phyloP scores from a whole-genome alignment of 2,888 invertebrate genomes.

The Sesamia inferens region DNA sequence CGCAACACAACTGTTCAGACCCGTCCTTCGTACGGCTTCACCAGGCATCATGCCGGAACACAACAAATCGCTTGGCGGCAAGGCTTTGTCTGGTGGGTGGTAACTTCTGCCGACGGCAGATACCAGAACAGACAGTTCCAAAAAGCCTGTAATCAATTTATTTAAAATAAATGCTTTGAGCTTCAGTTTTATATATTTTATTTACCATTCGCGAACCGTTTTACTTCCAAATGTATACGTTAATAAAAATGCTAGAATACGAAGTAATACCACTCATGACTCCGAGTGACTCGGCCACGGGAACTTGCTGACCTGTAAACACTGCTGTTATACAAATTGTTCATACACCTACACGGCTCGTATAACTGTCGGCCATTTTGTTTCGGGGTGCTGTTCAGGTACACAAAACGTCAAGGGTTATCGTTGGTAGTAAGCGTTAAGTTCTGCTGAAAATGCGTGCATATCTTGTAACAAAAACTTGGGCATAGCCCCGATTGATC shows the following conservation, averaged over 20 bases:
- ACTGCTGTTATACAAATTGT: constrained; percentile 61
- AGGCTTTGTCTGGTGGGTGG: too few relatives aligned
- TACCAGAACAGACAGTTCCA: too few relatives aligned
- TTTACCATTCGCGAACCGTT: background rate
- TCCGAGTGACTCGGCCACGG: constrained; percentile 87
- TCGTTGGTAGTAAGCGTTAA: constrained; percentile 18
- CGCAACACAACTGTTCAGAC: too few relatives aligned
- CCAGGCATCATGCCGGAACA: too few relatives aligned
- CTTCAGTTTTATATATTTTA: too few relatives aligned
- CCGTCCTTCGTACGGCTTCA: too few relatives aligned
- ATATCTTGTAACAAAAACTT: too few relatives aligned
- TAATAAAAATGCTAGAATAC: constrained; percentile 52
- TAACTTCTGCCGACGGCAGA: too few relatives aligned
- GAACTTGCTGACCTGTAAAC: constrained; percentile 88
- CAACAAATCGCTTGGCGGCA: too few relatives aligned
- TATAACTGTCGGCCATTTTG: constrained; percentile 26
- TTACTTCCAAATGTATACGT: constrained; percentile 75
- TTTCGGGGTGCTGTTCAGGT: background rate
- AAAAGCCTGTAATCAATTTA: too few relatives aligned
- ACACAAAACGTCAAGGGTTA: background rate
- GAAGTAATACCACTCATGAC: constrained; percentile 85
- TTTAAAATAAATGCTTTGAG: too few relatives aligned
- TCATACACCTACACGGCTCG: constrained; percentile 27
- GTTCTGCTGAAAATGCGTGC: background rate
- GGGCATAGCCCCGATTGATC: too few relatives aligned